phyloP scores from a whole-genome alignment of 2,797 vertebrate genomes.

The Hemibagrus guttatus region DNA sequence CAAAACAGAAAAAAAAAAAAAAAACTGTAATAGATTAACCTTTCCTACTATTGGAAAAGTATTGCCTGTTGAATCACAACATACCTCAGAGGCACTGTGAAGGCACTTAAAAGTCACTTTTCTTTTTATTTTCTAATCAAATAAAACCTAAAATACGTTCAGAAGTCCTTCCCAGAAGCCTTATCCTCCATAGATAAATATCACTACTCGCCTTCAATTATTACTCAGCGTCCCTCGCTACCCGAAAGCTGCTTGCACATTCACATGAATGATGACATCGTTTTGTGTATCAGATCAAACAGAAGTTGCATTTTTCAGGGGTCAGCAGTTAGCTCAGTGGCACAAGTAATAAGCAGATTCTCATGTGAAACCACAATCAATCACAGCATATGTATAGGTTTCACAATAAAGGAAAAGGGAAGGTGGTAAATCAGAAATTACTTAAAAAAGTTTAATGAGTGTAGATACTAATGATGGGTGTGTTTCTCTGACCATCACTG shows the following conservation, averaged over 20 bases:
- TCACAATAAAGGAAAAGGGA: not conserved
- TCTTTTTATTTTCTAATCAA: conserved; percentile 5
- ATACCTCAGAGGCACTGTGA: not conserved
- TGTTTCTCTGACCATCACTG: not conserved
- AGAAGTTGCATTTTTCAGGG: conserved; percentile 13
- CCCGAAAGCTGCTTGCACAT: not conserved
- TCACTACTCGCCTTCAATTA: conserved; percentile 10
- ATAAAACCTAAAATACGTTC: conserved; percentile 33
- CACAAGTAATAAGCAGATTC: conserved; percentile 9
- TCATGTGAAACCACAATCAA: conserved; percentile 1
- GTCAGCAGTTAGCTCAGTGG: conserved; percentile 15
- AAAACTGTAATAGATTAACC: conserved; percentile 9
- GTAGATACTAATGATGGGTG: not conserved
- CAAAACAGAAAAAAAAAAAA: conserved; percentile 10
- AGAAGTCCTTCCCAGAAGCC: not conserved
- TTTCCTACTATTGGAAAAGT: conserved; percentile 13
- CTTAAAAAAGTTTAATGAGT: not conserved
- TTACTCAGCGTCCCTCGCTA: not conserved
- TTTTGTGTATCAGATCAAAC: conserved; percentile 23
- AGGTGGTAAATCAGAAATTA: not conserved
- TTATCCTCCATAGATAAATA: conserved; percentile 4
- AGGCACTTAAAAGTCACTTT: conserved; percentile 5
- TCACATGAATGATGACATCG: conserved; percentile 24
- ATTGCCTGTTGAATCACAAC: conserved; percentile 21
- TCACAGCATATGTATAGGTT: not conserved